Percentiles rank a stretch among this genome's conserved stretches.
These are phyloP conservation scores for Pardosa pseudoannulata DNA, from an alignment of 2,888 invertebrate genomes.

Conservation along the genomic window DNA sequence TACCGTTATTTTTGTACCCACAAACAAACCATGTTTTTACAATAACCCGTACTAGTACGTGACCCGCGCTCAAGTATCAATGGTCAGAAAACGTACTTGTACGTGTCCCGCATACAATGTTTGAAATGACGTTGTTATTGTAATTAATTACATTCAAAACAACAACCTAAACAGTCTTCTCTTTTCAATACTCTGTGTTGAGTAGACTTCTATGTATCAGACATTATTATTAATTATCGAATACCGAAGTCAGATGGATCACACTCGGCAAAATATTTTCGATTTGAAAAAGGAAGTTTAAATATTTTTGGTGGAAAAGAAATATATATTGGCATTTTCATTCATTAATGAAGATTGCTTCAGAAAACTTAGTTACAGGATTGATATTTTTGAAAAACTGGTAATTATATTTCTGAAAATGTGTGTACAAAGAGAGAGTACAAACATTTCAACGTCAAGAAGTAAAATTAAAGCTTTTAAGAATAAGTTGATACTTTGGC, in stretches of 20 bases:
- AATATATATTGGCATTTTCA: too few species aligned
- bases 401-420: constrained; percentile 21
- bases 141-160: too few species aligned
- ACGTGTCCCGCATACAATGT: too few species aligned
- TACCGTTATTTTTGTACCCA: too few species aligned
- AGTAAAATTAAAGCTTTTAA: too few species aligned
- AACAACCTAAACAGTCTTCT: constrained; percentile 1
- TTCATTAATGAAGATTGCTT: too few species aligned
- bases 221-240: constrained; percentile 24
- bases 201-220: background rate
- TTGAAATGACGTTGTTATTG: too few species aligned
- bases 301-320: background rate
- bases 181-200: background rate
- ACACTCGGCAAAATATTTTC: constrained; percentile 16
- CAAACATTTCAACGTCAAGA: constrained; percentile 13
- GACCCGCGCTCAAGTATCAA: too few species aligned
- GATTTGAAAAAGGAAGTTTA: constrained; percentile 21
- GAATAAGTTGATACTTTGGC: background rate
- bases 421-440: constrained; percentile 13
- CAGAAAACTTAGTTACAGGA: constrained; percentile 20
- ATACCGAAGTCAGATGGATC: constrained; percentile 20
- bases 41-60: too few species aligned
- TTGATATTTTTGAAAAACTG: constrained; percentile 36
- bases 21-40: too few species aligned
- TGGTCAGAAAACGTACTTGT: too few species aligned